Base-by-base conservation (phyloP, 2,888 invertebrate species). In the Tuta absoluta region DNA sequence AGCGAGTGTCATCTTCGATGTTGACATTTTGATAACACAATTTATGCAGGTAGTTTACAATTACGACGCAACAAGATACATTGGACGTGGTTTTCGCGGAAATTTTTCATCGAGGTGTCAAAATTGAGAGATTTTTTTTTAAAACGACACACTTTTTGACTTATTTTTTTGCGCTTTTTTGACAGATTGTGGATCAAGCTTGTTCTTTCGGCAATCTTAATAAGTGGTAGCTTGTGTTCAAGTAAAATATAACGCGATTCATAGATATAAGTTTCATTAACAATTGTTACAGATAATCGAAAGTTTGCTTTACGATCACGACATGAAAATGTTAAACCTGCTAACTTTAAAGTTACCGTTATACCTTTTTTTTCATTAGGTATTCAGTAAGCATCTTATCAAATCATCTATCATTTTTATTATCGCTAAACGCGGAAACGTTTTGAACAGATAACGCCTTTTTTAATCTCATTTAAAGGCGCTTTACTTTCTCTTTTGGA, bases 1-100 rank as follows among this genome's bases (percentile, higher is more conserved):
- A 77, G 77, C 73, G 73, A 71, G 66, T 67, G 64, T 48, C 51
- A n/a, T 24, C 37, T 37, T 17, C 21, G 62, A 57, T 51, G 10
- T 59, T 56, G 62, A 64, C 70, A 70, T 72, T 68, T 71, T 72
- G 48, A 62, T 49, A 49, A 62, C 19, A 21, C 12, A 19, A 59
- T 23, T 17, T 24, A 41, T 19, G 56, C 33, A 37, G 63, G 56
- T 63, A 41, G 24, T 11, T 63, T 63, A 56, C 56, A 63, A 23
- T 63, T 56, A 41, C 56, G 53, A 23, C 23, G 23, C 38, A 56
- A 45, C 21, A n/a, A 56, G 23, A 37, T 53, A 38, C 19, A 61
- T 49, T 49, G 49, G 33, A 1, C n/a, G 48, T 11, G 48, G 53
- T 53, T 53, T 71, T 71, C 71, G 67, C 63, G 69, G 33, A 33